A percentile compares a stretch with the other conserved stretches of the same genome.
phyloP scores from a whole-genome alignment of 2,797 vertebrate species.

The Mus minutoides region DNA sequence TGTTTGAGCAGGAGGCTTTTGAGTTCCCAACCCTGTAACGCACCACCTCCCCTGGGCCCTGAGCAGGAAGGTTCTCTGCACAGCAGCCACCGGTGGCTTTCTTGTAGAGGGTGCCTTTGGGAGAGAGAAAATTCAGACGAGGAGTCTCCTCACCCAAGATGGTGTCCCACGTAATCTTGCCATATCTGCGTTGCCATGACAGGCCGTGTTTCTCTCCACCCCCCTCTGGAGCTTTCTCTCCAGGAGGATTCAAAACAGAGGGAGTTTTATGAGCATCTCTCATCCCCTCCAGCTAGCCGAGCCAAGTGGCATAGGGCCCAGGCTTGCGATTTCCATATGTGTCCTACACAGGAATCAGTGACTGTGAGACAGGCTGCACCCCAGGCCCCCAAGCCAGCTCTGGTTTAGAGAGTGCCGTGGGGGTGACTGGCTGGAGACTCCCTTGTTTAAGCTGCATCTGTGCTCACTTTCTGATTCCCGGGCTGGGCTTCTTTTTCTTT shows the following conservation, averaged over 20 bases:
- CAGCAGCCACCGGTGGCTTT: background rate
- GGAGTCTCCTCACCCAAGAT: background rate
- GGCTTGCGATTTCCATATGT: slow-evolving; percentile 39
- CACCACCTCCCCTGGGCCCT: background rate
- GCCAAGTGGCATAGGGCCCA: background rate
- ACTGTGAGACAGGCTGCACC: background rate
- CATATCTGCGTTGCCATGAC: accelerated
- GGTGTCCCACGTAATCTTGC: background rate
- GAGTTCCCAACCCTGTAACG: background rate
- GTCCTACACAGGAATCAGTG: background rate
- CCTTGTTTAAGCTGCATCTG: background rate
- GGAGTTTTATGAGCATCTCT: background rate
- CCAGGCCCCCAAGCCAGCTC: slow-evolving; percentile 32
- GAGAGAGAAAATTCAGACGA: no score
- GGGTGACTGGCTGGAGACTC: background rate
- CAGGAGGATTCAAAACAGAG: background rate
- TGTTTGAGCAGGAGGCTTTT: background rate
- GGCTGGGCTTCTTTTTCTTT: background rate
- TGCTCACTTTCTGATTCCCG: background rate
- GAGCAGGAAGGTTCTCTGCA: background rate
- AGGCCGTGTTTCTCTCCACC: background rate
- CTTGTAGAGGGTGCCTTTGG: background rate
- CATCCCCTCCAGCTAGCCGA: background rate
- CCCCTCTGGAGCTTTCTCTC: no score
- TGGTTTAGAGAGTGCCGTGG: background rate